Evolutionary conservation across 2,888 invertebrate species (phyloP).

Genomic region (Sarcophaga caerulescens): DNA sequence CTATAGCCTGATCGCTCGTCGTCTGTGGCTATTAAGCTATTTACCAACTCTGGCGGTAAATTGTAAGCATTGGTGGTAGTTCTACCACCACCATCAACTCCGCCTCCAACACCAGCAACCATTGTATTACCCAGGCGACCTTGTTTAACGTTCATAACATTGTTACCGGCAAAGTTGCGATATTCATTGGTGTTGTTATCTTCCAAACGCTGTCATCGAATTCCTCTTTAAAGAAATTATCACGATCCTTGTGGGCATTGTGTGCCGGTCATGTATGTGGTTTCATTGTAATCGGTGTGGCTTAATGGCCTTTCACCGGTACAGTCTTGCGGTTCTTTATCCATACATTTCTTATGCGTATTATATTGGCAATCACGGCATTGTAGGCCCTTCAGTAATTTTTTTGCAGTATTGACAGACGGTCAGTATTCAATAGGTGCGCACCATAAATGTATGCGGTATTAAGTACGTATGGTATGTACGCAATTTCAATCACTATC

Average conservation of each 20-base stretch:
- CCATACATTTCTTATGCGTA: slow-evolving; percentile 96
- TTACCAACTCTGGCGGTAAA: slow-evolving; percentile 78
- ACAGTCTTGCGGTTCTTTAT: slow-evolving; percentile 94
- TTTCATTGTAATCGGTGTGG: slow-evolving; percentile 76
- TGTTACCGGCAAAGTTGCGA: slow-evolving; percentile 57
- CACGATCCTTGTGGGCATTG: slow-evolving; percentile 72
- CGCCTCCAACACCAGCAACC: slow-evolving; percentile 3
- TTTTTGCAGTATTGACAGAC: slow-evolving; percentile 98
- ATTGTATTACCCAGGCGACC: slow-evolving; percentile 70
- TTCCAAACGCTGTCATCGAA: slow-evolving; percentile 84
- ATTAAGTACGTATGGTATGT: too few species aligned
- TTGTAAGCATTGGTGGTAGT: slow-evolving; percentile 72
- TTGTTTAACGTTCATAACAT: slow-evolving; percentile 69
- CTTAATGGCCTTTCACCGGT: slow-evolving; percentile 85
- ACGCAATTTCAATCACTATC: too few species aligned
- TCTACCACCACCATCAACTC: background rate
- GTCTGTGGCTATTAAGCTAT: slow-evolving; percentile 70
- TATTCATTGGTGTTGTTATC: slow-evolving; percentile 78
- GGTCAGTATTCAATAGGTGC: slow-evolving; percentile 97
- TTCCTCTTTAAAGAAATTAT: slow-evolving; percentile 81
- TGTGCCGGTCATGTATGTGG: slow-evolving; percentile 63
- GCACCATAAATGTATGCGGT: slow-evolving; percentile 98
- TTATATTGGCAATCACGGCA: slow-evolving; percentile 99
- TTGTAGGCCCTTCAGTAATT: slow-evolving; percentile 95
- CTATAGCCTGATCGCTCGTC: slow-evolving; percentile 50